Evolutionary conservation across 2,888 invertebrate species (phyloP), one percentile per base, ranked within the genome.

Genomic region (Volucella inanis): DNA sequence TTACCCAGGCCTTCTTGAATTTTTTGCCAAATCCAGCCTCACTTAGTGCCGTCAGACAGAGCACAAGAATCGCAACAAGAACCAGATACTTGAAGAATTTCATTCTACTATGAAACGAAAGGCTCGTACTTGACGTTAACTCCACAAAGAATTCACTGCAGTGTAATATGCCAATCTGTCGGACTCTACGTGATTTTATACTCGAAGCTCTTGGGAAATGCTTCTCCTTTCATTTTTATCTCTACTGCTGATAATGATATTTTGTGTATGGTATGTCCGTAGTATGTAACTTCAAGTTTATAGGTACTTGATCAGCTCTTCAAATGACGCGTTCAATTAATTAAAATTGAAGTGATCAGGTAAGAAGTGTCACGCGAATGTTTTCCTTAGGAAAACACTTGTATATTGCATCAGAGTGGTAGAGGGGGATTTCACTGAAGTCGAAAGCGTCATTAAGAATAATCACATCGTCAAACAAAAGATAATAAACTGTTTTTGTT

Each of bases 11-110:
- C 39, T 83, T 71, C 10, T 22, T 57, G 57, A 81, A 77, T 45
- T 74, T 67, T 38, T 78, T 78, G 8, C 65, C 67, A 62, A 82
- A 77, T 12, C 77, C 77, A n/a, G 82, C 82, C 10, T 82, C 77
- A 47, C 61, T 77, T n/a, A 65, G 50, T 61, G 77, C 77, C 4
- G 82, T 67, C 62, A 83, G 49, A 18, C 61, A 83, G 10, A 78
- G 57, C 9, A 83, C 15, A 3, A 82, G 22, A n/a, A 83, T 62
- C 8, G 68, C 57, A 38, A 78, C 49, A 0, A 78, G 12, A 8
- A 47, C 50, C 15, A 83, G 74, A 39, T 55, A 68, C 8, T 55
- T 67, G 9, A 67, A 78, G 67, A 83, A 77, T 45, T 72, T 78
- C 82, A 77, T 77, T 41, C 22, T 71, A 54, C 12, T 8, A 10